Base-by-base conservation (phyloP, 64 coral and sea anemone species). In the Montipora efflorescens region DNA sequence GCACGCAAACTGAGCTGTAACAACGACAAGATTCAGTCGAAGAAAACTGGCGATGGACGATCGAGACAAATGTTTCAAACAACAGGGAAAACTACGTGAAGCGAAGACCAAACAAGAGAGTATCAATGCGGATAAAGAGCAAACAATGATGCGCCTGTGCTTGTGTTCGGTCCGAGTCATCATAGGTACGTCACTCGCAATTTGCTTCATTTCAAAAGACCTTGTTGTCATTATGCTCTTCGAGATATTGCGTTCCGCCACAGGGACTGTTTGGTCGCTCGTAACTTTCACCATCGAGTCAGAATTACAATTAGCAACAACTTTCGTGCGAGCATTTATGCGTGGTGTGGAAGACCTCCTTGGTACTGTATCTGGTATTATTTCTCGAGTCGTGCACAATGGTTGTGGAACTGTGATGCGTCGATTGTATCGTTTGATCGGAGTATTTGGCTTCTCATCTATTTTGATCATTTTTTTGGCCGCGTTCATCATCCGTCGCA, bases 141-240 rank as follows among this genome's bases (percentile, higher is more conserved):
- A 50, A n/a, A 47, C 68, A 71, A n/a, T 47, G 16, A 22, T 64
- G 18, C 19, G 16, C 7, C 3, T 78, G 14, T 78, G 15, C 16
- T 49, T 86, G 7, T 72, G 62, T 13, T 11, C 44, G 47, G 5
- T 72, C 15, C 70, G 82, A 45, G 19, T 86, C 7, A 7, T 86
- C n/a, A 18, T 86, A 16, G 82, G 82, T 8, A 43, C 23, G 0
- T 71, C 16, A 18, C 82, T 86, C 21, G 64, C 82, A 10, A 51
- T 67, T 16, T 7, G 70, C 8, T 86, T 69, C 19, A 50, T 86
- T 28, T 46, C 71, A 45, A 86, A 71, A 71, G 82, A 86, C 47
- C 11, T 86, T 5, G 19, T 19, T 20, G 1, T 45, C 44, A 19
- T 72, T 16, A 49, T 86, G 16, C 2, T 72, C 46, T 51, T 86